Conservation (phyloP, 2,797 vertebrate species). For the Limosa lapponica region DNA sequence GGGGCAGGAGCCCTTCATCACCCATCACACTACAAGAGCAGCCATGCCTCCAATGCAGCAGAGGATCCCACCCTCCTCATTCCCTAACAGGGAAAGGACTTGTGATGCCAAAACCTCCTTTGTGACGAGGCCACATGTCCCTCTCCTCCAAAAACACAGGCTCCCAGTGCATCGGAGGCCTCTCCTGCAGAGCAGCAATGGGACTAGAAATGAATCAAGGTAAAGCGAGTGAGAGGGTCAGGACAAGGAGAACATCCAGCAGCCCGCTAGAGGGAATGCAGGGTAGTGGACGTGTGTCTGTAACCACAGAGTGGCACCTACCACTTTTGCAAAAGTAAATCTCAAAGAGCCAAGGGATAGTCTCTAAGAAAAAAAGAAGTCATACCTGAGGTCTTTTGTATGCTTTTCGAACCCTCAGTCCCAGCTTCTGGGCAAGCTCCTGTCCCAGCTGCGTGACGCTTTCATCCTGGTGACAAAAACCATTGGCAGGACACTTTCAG, state of each 20-base stretch:
- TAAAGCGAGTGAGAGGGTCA: neutral
- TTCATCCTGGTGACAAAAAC: slow-evolving; percentile 83
- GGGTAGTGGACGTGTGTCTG: neutral
- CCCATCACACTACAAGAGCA: neutral
- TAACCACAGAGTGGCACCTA: neutral
- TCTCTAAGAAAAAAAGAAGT: neutral
- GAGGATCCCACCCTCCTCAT: neutral
- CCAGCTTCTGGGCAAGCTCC: slow-evolving; percentile 94
- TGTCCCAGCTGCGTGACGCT: slow-evolving; percentile 93
- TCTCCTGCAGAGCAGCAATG: neutral
- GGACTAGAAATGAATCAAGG: neutral
- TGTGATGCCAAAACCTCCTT: neutral
- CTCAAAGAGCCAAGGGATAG: neutral
- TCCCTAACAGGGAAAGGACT: neutral
- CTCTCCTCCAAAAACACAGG: neutral
- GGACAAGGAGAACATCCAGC: neutral
- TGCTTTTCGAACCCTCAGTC: slow-evolving; percentile 93
- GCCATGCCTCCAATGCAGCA: neutral
- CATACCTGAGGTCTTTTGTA: slow-evolving; percentile 93
- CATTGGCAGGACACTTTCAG: neutral
- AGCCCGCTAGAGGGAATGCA: neutral
- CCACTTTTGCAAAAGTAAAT: neutral
- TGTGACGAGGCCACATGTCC: neutral
- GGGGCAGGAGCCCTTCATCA: neutral
- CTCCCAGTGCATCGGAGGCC: rapidly evolving